Evolutionary conservation across 2,113 vertebrate genomes (phyloP).

Genomic region (Heteronetta atricapilla): DNA sequence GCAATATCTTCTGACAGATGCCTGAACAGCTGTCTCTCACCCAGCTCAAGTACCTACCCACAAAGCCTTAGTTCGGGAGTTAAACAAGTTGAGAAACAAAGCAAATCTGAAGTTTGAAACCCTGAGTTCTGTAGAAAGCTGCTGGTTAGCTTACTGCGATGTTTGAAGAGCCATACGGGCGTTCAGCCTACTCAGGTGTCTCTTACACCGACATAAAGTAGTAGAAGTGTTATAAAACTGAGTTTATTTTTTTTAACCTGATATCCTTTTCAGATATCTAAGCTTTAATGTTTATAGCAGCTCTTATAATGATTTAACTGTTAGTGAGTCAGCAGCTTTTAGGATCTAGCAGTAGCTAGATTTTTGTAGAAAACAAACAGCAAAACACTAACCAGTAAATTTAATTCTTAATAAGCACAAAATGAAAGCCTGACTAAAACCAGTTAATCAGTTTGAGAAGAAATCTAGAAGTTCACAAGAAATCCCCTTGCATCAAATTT

Average conservation of each 20-base stretch:
- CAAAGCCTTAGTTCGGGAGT: not conserved
- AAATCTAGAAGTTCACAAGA: not conserved
- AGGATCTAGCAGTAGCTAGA: not conserved
- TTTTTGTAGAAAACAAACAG: not conserved
- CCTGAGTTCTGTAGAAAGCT: too few relatives aligned
- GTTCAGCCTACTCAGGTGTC: not conserved
- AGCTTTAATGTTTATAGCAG: not conserved
- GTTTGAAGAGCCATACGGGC: not conserved
- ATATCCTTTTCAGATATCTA: not conserved
- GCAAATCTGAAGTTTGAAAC: not conserved
- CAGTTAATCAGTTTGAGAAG: not conserved
- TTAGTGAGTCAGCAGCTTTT: constrained; percentile 35
- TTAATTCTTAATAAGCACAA: not conserved
- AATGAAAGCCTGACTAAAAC: not conserved
- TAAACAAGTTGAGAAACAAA: not conserved
- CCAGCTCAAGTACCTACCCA: not conserved
- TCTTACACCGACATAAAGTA: not conserved
- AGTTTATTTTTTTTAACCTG: not conserved
- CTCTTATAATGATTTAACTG: not conserved
- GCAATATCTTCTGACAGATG: not conserved
- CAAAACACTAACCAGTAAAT: not conserved
- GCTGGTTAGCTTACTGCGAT: not conserved
- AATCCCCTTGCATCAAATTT: not conserved
- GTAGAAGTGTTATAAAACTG: not conserved
- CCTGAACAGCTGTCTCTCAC: not conserved